Conservation (phyloP, 1,140 invertebrate species). For the Heterodera schachtii region DNA sequence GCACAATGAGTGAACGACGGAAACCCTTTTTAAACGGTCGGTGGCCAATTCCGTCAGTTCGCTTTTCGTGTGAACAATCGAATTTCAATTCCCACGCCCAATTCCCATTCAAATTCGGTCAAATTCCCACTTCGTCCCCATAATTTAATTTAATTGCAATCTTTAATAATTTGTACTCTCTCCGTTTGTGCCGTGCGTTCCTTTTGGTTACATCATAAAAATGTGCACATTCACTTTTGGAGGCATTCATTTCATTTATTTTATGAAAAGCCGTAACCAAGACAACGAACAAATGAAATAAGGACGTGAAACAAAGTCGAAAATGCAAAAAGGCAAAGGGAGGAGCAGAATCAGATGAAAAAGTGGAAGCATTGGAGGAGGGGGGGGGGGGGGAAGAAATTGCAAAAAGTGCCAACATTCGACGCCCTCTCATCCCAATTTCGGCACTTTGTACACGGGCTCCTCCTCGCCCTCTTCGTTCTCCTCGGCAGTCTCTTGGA, state of each 20-base stretch:
- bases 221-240: background rate
- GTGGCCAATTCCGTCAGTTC: too few relatives aligned
- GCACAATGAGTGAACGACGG: too few relatives aligned
- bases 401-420: background rate
- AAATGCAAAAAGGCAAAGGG: background rate
- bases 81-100: background rate
- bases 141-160: background rate
- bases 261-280: background rate
- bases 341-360: background rate
- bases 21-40: too few relatives aligned
- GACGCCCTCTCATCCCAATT: conserved; percentile 32
- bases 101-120: background rate
- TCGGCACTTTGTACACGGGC: conserved; percentile 49
- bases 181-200: background rate
- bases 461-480: conserved; percentile 52
- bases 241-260: background rate
- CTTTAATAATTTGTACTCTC: background rate
- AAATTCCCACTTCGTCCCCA: background rate
- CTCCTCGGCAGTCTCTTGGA: conserved; percentile 52
- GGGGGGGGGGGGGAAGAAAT: too few relatives aligned
- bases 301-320: background rate
- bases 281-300: background rate
- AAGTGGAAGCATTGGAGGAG: background rate
- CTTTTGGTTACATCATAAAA: too few relatives aligned
- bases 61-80: too few relatives aligned